Evolutionary conservation across 2,888 invertebrate genomes (phyloP).

Genomic region (Eurytoma californica): DNA sequence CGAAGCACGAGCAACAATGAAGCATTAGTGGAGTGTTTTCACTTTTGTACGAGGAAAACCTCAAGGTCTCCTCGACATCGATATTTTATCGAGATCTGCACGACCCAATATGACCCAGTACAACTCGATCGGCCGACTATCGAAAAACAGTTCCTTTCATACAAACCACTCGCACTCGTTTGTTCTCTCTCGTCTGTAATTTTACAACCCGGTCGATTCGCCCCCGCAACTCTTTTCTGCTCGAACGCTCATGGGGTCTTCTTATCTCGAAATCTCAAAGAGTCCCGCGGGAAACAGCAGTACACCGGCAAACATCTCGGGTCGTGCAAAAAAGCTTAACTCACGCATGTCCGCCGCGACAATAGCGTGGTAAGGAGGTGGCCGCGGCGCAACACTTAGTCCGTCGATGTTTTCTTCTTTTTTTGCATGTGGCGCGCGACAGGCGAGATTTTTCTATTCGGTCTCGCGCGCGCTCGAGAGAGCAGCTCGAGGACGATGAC

Average conservation of each 20-base stretch:
- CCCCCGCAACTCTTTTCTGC: too few species aligned
- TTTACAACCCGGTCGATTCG: too few species aligned
- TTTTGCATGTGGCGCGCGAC: not conserved
- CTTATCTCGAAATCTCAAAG: too few species aligned
- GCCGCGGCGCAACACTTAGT: not conserved
- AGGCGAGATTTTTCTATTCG: constrained; percentile 32
- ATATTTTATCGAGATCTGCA: constrained; percentile 31
- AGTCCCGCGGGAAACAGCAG: not conserved
- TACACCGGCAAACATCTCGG: not conserved
- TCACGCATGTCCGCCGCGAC: not conserved
- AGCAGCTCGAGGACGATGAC: constrained; percentile 41
- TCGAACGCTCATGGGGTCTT: not conserved
- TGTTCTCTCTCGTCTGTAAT: not conserved
- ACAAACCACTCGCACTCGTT: not conserved
- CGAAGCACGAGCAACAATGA: too few species aligned
- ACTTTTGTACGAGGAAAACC: constrained; percentile 14
- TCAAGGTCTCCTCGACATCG: constrained; percentile 26
- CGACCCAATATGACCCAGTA: not conserved
- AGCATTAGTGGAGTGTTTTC: not conserved
- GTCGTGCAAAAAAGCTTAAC: not conserved
- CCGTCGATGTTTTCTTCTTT: not conserved
- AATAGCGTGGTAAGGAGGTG: not conserved
- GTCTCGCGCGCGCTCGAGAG: not conserved
- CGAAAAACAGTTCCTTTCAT: not conserved
- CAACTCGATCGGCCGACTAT: not conserved